A percentile compares a stretch with the other conserved stretches of the same genome.
Evolutionary conservation across 2,888 invertebrate genomes (phyloP).

Genomic region (Scaptomyza polygonia): DNA sequence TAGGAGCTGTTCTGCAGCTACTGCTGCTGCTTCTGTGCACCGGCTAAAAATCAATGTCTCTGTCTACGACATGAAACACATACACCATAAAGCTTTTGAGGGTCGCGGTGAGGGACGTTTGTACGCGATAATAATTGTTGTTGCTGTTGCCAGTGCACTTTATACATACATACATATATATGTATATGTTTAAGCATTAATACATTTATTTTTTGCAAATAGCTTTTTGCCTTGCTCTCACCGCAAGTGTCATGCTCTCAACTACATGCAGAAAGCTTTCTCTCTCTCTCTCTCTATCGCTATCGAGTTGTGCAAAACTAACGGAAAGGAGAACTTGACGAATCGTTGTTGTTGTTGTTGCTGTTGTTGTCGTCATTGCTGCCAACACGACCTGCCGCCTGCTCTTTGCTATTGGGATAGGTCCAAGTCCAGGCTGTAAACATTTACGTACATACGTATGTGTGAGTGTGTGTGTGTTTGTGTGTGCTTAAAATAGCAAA

Average conservation of each 20-base stretch:
- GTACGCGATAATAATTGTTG: conserved; percentile 24
- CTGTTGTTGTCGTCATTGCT: conserved; percentile 16
- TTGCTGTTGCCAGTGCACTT: conserved; percentile 25
- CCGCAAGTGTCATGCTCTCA: conserved; percentile 10
- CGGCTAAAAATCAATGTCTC: conserved; percentile 67
- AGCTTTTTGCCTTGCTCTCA: conserved; percentile 8
- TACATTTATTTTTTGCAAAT: not conserved
- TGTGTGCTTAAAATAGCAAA: conserved; percentile 58
- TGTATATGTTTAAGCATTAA: not conserved
- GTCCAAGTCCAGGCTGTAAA: conserved; percentile 66
- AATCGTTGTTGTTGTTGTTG: conserved; percentile 9
- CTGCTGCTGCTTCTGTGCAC: conserved; percentile 2
- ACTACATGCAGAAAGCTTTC: conserved; percentile 21
- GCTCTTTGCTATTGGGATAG: conserved; percentile 65
- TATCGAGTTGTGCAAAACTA: too few species aligned
- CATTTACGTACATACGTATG: conserved; percentile 2
- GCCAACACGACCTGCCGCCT: conserved; percentile 64
- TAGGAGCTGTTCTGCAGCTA: not conserved
- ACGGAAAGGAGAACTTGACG: conserved; percentile 55
- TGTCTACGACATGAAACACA: conserved; percentile 52
- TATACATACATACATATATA: not conserved
- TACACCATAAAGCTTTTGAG: conserved; percentile 65
- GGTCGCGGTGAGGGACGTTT: conserved; percentile 75
- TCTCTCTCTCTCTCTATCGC: conserved; percentile 11
- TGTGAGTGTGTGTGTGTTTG: conserved; percentile 11